These are phyloP conservation scores for fruit fly (Drosophila melanogaster) DNA, from an alignment of 1,140 invertebrate species.

Conservation along the genomic window Release_6_plus_ISO1_MT NC_004354.4:8709501-8710000, in stretches of 20 bases:
- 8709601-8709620: slow-evolving; percentile 47
- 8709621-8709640: slow-evolving; percentile 23
- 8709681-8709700: slow-evolving; percentile 1
- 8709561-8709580: slow-evolving; percentile 20
- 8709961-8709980: slow-evolving; percentile 14
- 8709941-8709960: slow-evolving; percentile 44
- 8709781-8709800: slow-evolving; percentile 27
- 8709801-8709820: slow-evolving; percentile 49
- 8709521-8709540: not conserved
- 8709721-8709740: not conserved
- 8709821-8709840: slow-evolving; percentile 38
- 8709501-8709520: not conserved
- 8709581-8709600: slow-evolving; percentile 7
- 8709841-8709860: slow-evolving; percentile 10
- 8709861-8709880: slow-evolving; percentile 15
- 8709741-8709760: not conserved
- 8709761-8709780: slow-evolving; percentile 35
- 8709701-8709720: not conserved
- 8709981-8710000: not conserved
- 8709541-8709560: slow-evolving; percentile 26
- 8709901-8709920: slow-evolving; percentile 27
- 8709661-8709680: slow-evolving; percentile 27
- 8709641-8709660: slow-evolving; percentile 28
- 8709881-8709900: slow-evolving; percentile 37
- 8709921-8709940: slow-evolving; percentile 23